Evolutionary conservation across 2,113 vertebrate genomes (phyloP).

Genomic region (Chionomys nivalis): DNA sequence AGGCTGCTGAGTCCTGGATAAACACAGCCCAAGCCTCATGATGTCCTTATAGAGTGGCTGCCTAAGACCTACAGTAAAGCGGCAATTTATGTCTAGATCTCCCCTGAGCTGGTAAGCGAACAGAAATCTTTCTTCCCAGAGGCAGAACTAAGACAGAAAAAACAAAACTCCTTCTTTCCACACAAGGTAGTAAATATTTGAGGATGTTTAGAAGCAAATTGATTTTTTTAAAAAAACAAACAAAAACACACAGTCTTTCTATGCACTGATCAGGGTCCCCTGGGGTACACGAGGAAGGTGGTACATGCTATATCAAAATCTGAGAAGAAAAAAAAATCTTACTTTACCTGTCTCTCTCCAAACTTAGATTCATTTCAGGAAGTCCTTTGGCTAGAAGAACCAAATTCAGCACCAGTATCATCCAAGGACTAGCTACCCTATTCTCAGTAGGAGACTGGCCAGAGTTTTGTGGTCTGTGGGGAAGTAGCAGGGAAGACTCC

Average conservation of each 20-base stretch:
- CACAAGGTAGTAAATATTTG: constrained; percentile 69
- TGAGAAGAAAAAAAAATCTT: neutral
- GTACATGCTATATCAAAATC: neutral
- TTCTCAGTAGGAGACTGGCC: constrained; percentile 13
- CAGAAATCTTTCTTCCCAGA: constrained; percentile 31
- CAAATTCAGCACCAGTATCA: neutral
- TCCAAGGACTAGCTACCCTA: constrained; percentile 7
- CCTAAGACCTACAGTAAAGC: neutral
- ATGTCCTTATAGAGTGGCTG: neutral
- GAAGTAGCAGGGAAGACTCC: neutral
- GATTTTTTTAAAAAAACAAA: constrained; percentile 70
- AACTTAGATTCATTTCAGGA: constrained; percentile 37
- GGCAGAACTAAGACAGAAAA: constrained; percentile 42
- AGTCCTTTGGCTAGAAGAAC: neutral
- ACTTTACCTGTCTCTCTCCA: neutral
- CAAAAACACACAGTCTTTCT: constrained; percentile 67
- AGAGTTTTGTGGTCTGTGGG: neutral
- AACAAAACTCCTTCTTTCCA: constrained; percentile 24
- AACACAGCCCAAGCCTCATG: neutral
- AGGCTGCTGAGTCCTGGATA: neutral
- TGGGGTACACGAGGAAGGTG: neutral
- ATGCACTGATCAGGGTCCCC: constrained; percentile 3
- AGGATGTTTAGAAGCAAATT: constrained; percentile 59
- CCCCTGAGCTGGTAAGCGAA: neutral
- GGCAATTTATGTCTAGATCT: neutral